Evolutionary conservation across 2,888 invertebrate genomes (phyloP).

Genomic region (Drosophila paramelanica): DNA sequence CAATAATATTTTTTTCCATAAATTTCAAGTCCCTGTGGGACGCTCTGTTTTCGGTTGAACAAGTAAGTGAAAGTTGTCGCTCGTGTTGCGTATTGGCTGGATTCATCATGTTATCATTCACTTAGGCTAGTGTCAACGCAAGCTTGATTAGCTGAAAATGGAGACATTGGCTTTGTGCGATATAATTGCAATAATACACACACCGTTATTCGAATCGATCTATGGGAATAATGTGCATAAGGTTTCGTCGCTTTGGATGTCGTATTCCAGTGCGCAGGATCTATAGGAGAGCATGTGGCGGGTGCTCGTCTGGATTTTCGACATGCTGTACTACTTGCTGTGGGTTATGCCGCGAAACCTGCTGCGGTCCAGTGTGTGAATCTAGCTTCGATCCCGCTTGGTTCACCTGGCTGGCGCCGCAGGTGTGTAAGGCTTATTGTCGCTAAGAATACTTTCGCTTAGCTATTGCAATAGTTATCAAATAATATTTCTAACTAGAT

Average conservation of each 20-base stretch:
- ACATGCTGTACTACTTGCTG: constrained; percentile 35
- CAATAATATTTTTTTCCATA: not conserved
- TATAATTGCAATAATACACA: not conserved
- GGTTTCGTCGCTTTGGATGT: constrained; percentile 5
- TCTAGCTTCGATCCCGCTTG: constrained; percentile 38
- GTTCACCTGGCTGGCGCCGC: constrained; percentile 41
- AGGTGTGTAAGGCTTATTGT: constrained; percentile 2
- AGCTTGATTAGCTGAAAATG: constrained; percentile 8
- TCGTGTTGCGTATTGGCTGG: not conserved
- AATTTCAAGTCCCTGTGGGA: not conserved
- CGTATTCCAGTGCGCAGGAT: constrained; percentile 5
- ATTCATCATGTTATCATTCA: not conserved
- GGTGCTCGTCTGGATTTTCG: constrained; percentile 23
- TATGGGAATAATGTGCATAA: constrained; percentile 25
- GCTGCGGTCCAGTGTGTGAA: constrained; percentile 30
- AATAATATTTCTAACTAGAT: not conserved
- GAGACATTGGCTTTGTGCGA: not conserved
- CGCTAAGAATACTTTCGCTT: not conserved
- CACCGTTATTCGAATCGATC: not conserved
- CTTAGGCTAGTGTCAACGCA: not conserved
- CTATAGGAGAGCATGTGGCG: constrained; percentile 3
- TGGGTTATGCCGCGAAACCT: constrained; percentile 33
- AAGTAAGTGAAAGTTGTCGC: not conserved
- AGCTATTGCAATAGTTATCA: not conserved
- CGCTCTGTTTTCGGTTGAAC: constrained; percentile 10